Evolutionary conservation across 2,888 invertebrate genomes (phyloP).

Genomic region (Agriotes lineatus): DNA sequence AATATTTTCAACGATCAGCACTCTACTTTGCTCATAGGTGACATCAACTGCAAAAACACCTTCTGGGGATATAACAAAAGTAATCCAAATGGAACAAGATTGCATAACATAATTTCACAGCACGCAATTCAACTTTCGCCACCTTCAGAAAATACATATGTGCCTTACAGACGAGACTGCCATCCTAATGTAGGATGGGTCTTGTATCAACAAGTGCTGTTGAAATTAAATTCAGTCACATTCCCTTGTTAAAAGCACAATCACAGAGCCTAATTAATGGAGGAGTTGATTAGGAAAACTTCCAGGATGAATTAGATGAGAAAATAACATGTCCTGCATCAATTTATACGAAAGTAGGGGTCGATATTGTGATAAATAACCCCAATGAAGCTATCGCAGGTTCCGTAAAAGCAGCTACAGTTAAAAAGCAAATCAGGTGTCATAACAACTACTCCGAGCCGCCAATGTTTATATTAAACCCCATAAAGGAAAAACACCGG

Average conservation of each 20-base stretch:
- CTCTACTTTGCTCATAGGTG: constrained; percentile 2
- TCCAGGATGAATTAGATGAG: not conserved
- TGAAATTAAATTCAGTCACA: not conserved
- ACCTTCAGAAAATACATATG: constrained; percentile 8
- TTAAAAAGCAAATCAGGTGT: too few species aligned
- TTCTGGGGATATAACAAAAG: not conserved
- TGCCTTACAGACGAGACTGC: not conserved
- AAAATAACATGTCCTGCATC: too few species aligned
- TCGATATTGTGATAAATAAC: too few species aligned
- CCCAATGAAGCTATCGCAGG: too few species aligned
- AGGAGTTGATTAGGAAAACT: not conserved
- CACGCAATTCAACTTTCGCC: not conserved
- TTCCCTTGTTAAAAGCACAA: not conserved
- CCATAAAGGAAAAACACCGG: too few species aligned
- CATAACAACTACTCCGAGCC: too few species aligned
- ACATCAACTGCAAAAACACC: not conserved
- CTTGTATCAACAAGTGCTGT: too few species aligned
- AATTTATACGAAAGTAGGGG: too few species aligned
- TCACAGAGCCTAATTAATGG: not conserved
- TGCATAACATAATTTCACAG: not conserved
- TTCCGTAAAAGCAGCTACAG: too few species aligned
- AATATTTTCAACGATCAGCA: constrained; percentile 3
- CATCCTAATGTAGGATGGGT: too few species aligned
- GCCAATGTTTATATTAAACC: too few species aligned
- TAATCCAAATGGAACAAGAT: constrained; percentile 2